Conservation (phyloP, 2,888 invertebrate species). For the Pyrochroa serraticornis region DNA sequence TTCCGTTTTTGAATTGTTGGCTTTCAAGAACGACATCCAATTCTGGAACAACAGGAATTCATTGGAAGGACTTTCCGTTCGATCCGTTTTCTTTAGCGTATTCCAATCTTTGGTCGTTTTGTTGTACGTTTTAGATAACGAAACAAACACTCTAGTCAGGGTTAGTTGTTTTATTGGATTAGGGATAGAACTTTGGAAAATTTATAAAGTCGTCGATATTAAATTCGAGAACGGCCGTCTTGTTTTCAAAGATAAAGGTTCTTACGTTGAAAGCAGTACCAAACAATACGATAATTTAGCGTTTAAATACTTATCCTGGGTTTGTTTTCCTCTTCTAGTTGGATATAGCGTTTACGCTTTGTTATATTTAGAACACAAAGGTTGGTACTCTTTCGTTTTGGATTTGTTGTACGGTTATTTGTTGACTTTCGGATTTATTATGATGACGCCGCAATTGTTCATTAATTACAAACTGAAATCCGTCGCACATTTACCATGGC, state of each 20-base stretch:
- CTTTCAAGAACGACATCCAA: slow-evolving; percentile 99
- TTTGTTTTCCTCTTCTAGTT: slow-evolving; percentile 88
- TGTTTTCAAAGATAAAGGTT: slow-evolving; percentile 90
- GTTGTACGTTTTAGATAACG: slow-evolving; percentile 97
- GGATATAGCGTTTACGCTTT: slow-evolving; percentile 96
- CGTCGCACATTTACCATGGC: slow-evolving; percentile 98
- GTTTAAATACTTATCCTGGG: slow-evolving; percentile 96
- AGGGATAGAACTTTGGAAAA: slow-evolving; percentile 98
- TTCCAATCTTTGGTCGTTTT: slow-evolving; percentile 96
- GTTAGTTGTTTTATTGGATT: slow-evolving; percentile 94
- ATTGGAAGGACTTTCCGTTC: slow-evolving; percentile 94
- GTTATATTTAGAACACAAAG: slow-evolving; percentile 94
- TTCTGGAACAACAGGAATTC: slow-evolving; percentile 99
- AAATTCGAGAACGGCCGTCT: slow-evolving; percentile 81
- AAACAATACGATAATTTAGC: slow-evolving; percentile 93
- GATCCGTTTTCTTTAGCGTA: slow-evolving; percentile 97
- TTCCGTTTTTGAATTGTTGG: slow-evolving; percentile 96
- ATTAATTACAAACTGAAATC: slow-evolving; percentile 99
- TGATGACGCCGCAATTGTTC: slow-evolving; percentile 99
- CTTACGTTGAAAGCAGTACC: slow-evolving; percentile 94
- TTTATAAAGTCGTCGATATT: slow-evolving; percentile 92
- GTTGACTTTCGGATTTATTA: slow-evolving; percentile 98
- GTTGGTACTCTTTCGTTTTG: slow-evolving; percentile 98
- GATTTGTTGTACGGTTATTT: slow-evolving; percentile 98
- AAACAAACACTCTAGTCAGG: slow-evolving; percentile 94